Percentiles rank a stretch among this genome's conserved stretches.
phyloP scores from a whole-genome alignment of 1,140 invertebrate species.

The Brachionus rotundiformis region DNA sequence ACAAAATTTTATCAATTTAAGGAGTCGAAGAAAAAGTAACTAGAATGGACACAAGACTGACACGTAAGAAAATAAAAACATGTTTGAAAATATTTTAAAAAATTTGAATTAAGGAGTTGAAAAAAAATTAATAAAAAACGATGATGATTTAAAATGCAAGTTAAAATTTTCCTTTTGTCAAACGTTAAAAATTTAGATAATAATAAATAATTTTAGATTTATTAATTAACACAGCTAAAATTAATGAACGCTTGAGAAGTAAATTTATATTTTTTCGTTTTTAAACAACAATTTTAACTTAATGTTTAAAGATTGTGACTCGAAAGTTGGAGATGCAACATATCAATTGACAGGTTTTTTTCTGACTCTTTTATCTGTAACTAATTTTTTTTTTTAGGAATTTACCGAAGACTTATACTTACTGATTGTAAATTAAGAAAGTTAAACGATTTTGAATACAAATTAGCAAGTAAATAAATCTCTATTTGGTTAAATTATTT shows the following conservation, averaged over 20 bases:
- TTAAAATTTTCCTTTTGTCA: not conserved
- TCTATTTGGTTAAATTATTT: not conserved
- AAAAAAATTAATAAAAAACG: not conserved
- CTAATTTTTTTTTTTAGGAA: not conserved
- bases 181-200: slow-evolving; percentile 1
- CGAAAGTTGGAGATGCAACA: not conserved
- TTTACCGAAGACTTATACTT: not conserved
- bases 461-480: not conserved
- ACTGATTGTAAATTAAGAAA: slow-evolving; percentile 1
- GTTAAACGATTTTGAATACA: not conserved
- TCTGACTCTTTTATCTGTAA: not conserved
- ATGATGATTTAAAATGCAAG: not conserved
- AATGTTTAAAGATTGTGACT: not conserved
- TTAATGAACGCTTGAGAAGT: not conserved
- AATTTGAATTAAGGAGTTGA: not conserved
- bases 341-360: not conserved
- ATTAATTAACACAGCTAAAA: not conserved
- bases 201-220: not conserved
- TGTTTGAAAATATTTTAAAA: not conserved
- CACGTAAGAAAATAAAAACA: not conserved
- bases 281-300: not conserved
- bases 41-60: not conserved
- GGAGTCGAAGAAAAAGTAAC: not conserved
- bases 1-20: not conserved
- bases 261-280: not conserved